Conservation (phyloP, 2,888 invertebrate species). For the Zaprionus obscuricornis region DNA sequence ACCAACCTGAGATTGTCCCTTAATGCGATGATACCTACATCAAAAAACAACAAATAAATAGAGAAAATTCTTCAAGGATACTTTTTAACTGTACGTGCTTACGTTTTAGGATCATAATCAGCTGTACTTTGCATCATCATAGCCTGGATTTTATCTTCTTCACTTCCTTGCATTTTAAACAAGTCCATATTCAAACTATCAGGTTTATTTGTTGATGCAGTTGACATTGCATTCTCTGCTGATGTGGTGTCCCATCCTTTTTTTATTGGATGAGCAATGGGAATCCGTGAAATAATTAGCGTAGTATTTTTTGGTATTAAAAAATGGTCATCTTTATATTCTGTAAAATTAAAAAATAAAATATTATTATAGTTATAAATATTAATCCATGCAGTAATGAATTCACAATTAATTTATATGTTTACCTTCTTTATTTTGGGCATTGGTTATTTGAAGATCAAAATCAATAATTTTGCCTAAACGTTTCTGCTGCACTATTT, state of each 20-base stretch:
- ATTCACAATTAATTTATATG: background rate
- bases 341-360: slow-evolving; percentile 85
- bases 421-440: slow-evolving; percentile 97
- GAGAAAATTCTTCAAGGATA: background rate
- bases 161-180: slow-evolving; percentile 94
- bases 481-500: slow-evolving; percentile 97
- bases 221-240: slow-evolving; percentile 78
- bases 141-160: slow-evolving; percentile 98
- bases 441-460: slow-evolving; percentile 98
- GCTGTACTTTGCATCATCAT: slow-evolving; percentile 99
- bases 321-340: slow-evolving; percentile 94
- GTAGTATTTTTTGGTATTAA: slow-evolving; percentile 99
- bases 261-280: slow-evolving; percentile 90
- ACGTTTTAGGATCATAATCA: slow-evolving; percentile 99
- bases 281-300: slow-evolving; percentile 96
- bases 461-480: slow-evolving; percentile 97
- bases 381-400: background rate
- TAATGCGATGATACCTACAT: slow-evolving; percentile 92
- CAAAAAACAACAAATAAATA: slow-evolving; percentile 75
- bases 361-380: background rate
- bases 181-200: slow-evolving; percentile 90
- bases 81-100: slow-evolving; percentile 73
- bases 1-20: slow-evolving; percentile 94
- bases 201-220: slow-evolving; percentile 63
- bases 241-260: slow-evolving; percentile 89